These are phyloP conservation scores for Drosophila mayaguana DNA, from an alignment of 2,888 invertebrate species.

Conservation along the genomic window DNA sequence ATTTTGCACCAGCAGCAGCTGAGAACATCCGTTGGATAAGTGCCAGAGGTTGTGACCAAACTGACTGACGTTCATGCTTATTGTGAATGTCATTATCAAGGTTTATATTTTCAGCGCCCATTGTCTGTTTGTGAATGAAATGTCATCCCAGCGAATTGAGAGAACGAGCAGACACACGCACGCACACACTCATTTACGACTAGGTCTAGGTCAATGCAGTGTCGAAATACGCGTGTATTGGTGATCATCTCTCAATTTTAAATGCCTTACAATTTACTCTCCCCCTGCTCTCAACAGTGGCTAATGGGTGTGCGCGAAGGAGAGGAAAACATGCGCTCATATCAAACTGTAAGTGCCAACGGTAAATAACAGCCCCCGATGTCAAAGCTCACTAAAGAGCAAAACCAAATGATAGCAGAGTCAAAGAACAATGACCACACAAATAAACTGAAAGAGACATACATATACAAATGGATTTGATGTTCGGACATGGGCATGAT, in stretches of 20 bases:
- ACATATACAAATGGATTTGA: slow-evolving; percentile 19
- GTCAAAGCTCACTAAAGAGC: slow-evolving; percentile 37
- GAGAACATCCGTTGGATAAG: slow-evolving; percentile 68
- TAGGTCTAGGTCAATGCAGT: slow-evolving; percentile 50
- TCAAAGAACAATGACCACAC: slow-evolving; percentile 53
- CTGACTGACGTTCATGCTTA: slow-evolving; percentile 40
- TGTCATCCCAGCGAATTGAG: slow-evolving; percentile 16
- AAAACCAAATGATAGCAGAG: slow-evolving; percentile 42
- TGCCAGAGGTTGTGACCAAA: slow-evolving; percentile 72
- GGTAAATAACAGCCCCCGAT: slow-evolving; percentile 40
- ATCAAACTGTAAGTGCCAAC: slow-evolving; percentile 29
- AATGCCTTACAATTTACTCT: slow-evolving; percentile 7
- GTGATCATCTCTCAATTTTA: slow-evolving; percentile 32
- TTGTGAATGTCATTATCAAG: slow-evolving; percentile 79
- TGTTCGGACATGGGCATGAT: background rate
- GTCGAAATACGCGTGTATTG: slow-evolving; percentile 12
- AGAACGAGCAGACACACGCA: slow-evolving; percentile 12
- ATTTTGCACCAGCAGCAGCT: slow-evolving; percentile 57
- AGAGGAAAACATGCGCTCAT: slow-evolving; percentile 1
- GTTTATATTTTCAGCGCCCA: slow-evolving; percentile 54
- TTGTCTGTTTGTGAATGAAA: slow-evolving; percentile 61
- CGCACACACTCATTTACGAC: slow-evolving; percentile 15
- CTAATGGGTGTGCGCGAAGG: background rate
- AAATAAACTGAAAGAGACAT: slow-evolving; percentile 16
- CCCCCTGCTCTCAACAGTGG: background rate